These are phyloP conservation scores for Pyrocoelia pectoralis DNA, from an alignment of 2,888 invertebrate genomes.

Conservation along the genomic window DNA sequence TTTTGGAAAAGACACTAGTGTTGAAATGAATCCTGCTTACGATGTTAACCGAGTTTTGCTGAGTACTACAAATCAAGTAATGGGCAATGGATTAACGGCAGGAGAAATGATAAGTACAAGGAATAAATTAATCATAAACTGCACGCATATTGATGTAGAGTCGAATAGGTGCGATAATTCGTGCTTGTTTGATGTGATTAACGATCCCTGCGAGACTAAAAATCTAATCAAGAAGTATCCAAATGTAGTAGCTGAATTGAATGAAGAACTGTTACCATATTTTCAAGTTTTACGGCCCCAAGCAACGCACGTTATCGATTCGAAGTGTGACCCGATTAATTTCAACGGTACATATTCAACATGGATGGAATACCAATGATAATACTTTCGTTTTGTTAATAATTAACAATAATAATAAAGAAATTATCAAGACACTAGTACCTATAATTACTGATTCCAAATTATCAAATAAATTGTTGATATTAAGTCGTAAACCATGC, in stretches of 20 bases:
- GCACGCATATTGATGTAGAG: neutral
- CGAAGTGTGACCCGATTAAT: slow-evolving; percentile 18
- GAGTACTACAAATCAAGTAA: slow-evolving; percentile 48
- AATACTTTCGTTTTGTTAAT: too few relatives aligned
- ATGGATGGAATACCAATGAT: slow-evolving; percentile 22
- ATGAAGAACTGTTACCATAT: slow-evolving; percentile 40
- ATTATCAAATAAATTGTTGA: too few relatives aligned
- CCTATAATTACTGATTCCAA: too few relatives aligned
- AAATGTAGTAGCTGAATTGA: slow-evolving; percentile 40
- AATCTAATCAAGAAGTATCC: slow-evolving; percentile 45
- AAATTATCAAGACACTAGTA: too few relatives aligned
- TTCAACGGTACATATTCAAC: slow-evolving; percentile 20
- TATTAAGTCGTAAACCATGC: too few relatives aligned
- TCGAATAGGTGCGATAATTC: slow-evolving; percentile 34
- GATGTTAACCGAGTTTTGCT: slow-evolving; percentile 43
- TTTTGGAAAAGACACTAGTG: slow-evolving; percentile 48
- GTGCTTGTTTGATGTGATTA: slow-evolving; percentile 51
- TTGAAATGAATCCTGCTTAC: slow-evolving; percentile 43
- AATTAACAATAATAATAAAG: too few relatives aligned
- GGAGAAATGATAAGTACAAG: slow-evolving; percentile 38
- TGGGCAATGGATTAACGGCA: slow-evolving; percentile 39
- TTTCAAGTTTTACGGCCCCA: slow-evolving; percentile 45
- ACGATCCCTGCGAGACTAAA: slow-evolving; percentile 54
- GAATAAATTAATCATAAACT: slow-evolving; percentile 30
- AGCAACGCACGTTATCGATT: slow-evolving; percentile 25